These are phyloP conservation scores for Helicorthomorpha holstii DNA, from an alignment of 1,140 invertebrate species.

Conservation along the genomic window DNA sequence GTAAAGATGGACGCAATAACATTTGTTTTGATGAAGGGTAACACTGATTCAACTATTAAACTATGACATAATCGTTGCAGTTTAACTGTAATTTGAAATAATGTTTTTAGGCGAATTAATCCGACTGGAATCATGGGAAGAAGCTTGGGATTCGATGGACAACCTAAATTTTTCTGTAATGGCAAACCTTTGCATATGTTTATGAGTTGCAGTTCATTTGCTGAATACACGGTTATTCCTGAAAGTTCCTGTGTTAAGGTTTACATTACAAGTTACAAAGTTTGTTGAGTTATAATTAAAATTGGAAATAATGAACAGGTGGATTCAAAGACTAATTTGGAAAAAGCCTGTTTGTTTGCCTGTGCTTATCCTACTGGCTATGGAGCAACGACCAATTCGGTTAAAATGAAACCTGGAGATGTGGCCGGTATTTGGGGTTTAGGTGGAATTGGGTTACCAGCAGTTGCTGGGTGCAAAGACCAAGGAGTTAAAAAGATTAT, in stretches of 20 bases:
- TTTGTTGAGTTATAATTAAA: too few relatives aligned
- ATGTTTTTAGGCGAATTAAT: too few relatives aligned
- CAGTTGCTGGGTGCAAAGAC: not conserved
- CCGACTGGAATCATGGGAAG: too few relatives aligned
- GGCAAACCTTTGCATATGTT: conserved; percentile 35
- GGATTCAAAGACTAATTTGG: not conserved
- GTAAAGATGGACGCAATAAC: not conserved
- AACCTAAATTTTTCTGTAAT: conserved; percentile 30
- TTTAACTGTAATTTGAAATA: too few relatives aligned
- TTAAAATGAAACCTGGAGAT: not conserved
- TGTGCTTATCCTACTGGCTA: not conserved
- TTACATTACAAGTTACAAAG: too few relatives aligned
- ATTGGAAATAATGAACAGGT: too few relatives aligned
- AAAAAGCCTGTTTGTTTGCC: not conserved
- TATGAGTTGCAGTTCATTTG: conserved; percentile 37
- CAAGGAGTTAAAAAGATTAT: not conserved
- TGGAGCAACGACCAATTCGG: not conserved
- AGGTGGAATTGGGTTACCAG: not conserved
- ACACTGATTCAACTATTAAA: too few relatives aligned
- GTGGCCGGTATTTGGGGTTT: not conserved
- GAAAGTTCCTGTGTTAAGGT: conserved; percentile 29
- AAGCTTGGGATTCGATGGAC: conserved; percentile 26
- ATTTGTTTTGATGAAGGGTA: not conserved
- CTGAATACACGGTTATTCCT: conserved; percentile 37
- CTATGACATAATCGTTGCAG: too few relatives aligned